Percentiles rank a stretch among this genome's conserved stretches.
Conservation (phyloP, 2,113 vertebrate species). For the Percopsis transmontana region DNA sequence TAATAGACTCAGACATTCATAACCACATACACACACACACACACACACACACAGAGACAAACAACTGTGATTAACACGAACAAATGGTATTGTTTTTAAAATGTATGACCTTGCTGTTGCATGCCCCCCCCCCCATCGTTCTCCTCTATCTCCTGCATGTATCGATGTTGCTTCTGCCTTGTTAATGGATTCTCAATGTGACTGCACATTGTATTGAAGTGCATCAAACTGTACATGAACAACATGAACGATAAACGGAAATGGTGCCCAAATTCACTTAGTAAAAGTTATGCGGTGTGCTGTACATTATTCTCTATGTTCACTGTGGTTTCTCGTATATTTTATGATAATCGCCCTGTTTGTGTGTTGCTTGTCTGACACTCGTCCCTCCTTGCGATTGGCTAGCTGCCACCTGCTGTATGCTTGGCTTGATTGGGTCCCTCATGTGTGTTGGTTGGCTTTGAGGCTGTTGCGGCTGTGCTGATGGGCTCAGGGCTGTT, state of each 20-base stretch:
- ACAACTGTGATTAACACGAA: neutral
- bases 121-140: slow-evolving; percentile 24
- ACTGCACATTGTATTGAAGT: slow-evolving; percentile 38
- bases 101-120: slow-evolving; percentile 46
- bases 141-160: slow-evolving; percentile 12
- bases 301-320: slow-evolving; percentile 11
- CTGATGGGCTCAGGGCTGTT: slow-evolving; percentile 15
- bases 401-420: slow-evolving; percentile 21
- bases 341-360: neutral
- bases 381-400: slow-evolving; percentile 4
- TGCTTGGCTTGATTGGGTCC: slow-evolving; percentile 18
- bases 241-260: neutral
- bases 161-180: slow-evolving; percentile 15
- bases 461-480: neutral
- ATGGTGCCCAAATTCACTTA: too few relatives aligned
- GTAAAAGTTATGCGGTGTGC: neutral
- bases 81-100: slow-evolving; percentile 14
- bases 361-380: slow-evolving; percentile 37
- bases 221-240: neutral
- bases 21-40: neutral
- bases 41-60: slow-evolving; percentile 1
- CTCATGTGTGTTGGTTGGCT: slow-evolving; percentile 5
- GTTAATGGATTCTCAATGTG: slow-evolving; percentile 18
- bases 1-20: neutral
- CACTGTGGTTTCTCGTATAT: neutral